phyloP scores from a whole-genome alignment of 1,140 invertebrate genomes.

The Cepaea nemoralis region DNA sequence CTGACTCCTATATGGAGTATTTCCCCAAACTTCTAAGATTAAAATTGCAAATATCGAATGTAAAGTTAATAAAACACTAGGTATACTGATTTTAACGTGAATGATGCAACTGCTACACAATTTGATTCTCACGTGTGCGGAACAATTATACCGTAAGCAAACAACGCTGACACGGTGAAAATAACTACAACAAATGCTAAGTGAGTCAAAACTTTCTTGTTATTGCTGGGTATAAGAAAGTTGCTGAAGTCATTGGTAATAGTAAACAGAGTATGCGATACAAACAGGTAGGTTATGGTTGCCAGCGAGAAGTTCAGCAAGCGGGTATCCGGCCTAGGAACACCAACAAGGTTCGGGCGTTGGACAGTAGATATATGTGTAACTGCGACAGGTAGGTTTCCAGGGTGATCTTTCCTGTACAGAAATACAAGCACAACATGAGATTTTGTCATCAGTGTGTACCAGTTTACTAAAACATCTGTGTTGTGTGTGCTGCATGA shows the following conservation, averaged over 20 bases:
- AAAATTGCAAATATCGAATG: no score
- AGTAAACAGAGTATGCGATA: constrained; percentile 56
- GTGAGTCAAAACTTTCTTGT: constrained; percentile 39
- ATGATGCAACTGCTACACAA: no score
- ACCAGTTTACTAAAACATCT: background rate
- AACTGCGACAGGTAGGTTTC: constrained; percentile 65
- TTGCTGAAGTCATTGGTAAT: constrained; percentile 54
- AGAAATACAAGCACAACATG: background rate
- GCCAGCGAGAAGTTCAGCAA: constrained; percentile 59
- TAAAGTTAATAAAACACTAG: no score
- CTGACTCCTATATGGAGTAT: no score
- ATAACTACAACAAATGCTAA: background rate
- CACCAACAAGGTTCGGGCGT: constrained; percentile 56
- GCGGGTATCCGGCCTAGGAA: constrained; percentile 54
- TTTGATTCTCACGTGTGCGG: background rate
- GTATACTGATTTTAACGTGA: no score
- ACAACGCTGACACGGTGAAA: constrained; percentile 19
- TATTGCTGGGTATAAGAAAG: constrained; percentile 54
- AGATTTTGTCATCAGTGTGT: background rate
- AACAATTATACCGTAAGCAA: constrained; percentile 4
- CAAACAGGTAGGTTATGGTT: constrained; percentile 54
- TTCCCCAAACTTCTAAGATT: no score
- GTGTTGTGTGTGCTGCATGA: background rate
- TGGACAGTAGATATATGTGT: constrained; percentile 61
- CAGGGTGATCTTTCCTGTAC: constrained; percentile 55